Base-by-base conservation (phyloP, 2,797 vertebrate genomes). In the Vespertilio murinus region DNA sequence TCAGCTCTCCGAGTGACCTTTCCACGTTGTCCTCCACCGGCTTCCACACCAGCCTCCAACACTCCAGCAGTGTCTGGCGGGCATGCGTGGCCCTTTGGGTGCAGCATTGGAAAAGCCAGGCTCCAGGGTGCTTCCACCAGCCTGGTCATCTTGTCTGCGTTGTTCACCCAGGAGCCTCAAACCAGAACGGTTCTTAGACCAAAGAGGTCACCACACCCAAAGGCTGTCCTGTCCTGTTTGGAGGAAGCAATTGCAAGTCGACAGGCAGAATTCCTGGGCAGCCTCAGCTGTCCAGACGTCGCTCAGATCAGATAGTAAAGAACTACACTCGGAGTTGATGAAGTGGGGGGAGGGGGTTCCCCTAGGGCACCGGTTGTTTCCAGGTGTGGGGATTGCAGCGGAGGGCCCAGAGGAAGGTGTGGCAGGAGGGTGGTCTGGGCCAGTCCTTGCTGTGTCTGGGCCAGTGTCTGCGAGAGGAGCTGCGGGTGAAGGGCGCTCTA, bases 141-240 rank as follows among this genome's bases (percentile, higher is more conserved):
- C 75, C 30, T 45, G 42, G 25, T 20, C 59, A 0, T 65, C 54
- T 73, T 8, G 6, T 40, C 78, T 61, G 70, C 35, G 2, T 16
- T 12, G 5, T 33, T 79, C 54, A 45, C 6, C 88, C 6, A 6
- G 67, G 75, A 91, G 28, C 64, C 47, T 49, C 47, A 88, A 42
- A 59, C 74, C 30, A 1, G 40, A 70, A 25, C 54, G n/a, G 64
- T 83, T 91, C 49, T 92, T 8, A 33, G 96, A 95, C 93, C 95
- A 92, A 95, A 96, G 96, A 96, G 30, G 38, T 47, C 78, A 73
- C 23, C 71, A 13, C 10, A 3, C 61, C 79, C 45, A 9, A 28
- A 84, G 45, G 40, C 79, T 69, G 73, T 42, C 40, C 28, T 1
- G 7, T 14, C 73, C 75, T 30, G 20, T 78, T 38, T 85, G 35